phyloP scores from a whole-genome alignment of 2,113 vertebrate species.

The Lates calcarifer region DNA sequence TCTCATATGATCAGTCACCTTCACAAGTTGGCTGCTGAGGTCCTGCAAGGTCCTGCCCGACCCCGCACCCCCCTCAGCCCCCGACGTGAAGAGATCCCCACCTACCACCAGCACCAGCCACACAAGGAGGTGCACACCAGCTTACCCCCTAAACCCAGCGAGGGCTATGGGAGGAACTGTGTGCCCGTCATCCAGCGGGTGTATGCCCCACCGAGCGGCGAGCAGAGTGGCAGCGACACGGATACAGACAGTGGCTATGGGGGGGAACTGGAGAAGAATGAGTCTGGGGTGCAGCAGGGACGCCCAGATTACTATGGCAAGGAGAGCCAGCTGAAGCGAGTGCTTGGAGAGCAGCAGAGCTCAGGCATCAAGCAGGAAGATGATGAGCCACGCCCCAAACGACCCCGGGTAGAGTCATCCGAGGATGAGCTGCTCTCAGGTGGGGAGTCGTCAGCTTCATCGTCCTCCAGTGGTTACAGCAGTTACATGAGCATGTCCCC shows the following conservation, averaged over 20 bases:
- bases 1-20: slow-evolving; percentile 91
- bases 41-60: slow-evolving; percentile 85
- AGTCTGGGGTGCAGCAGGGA: slow-evolving; percentile 78
- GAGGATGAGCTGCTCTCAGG: slow-evolving; percentile 89
- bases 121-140: slow-evolving; percentile 85
- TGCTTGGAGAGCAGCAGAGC: slow-evolving; percentile 82
- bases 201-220: slow-evolving; percentile 87
- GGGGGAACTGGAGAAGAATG: slow-evolving; percentile 91
- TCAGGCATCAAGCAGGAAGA: slow-evolving; percentile 91
- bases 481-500: slow-evolving; percentile 90
- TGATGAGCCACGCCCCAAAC: slow-evolving; percentile 89
- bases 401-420: slow-evolving; percentile 87
- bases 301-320: slow-evolving; percentile 83
- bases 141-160: slow-evolving; percentile 75
- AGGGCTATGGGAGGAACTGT: slow-evolving; percentile 95
- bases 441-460: slow-evolving; percentile 77
- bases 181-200: slow-evolving; percentile 97
- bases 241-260: slow-evolving; percentile 99
- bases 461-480: slow-evolving; percentile 79
- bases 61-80: slow-evolving; percentile 75
- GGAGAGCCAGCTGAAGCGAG: slow-evolving; percentile 85
- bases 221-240: slow-evolving; percentile 97
- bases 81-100: slow-evolving; percentile 49
- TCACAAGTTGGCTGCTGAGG: slow-evolving; percentile 91
- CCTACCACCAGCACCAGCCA: slow-evolving; percentile 70